Evolutionary conservation across 2,888 invertebrate genomes (phyloP).

Genomic region (Patella caerulea): DNA sequence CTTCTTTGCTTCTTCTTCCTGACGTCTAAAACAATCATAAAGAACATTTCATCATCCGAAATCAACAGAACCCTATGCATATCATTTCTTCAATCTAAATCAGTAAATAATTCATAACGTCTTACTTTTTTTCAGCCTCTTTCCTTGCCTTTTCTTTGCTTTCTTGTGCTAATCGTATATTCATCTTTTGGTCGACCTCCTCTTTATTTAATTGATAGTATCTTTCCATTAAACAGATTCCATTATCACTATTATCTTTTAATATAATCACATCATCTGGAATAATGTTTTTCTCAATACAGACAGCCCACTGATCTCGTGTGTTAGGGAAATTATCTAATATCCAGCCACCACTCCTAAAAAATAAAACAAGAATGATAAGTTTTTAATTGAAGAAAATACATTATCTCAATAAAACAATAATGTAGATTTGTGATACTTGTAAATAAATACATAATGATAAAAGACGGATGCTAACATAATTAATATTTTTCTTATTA

Average conservation of each 20-base stretch:
- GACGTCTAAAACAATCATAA: conserved; percentile 34
- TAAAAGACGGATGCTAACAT: not conserved
- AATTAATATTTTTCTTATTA: not conserved
- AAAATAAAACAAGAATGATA: conserved; percentile 2
- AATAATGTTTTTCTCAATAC: conserved; percentile 65
- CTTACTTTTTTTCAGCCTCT: conserved; percentile 63
- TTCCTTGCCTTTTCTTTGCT: conserved; percentile 47
- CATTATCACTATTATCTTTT: conserved; percentile 60
- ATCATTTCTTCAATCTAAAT: too few relatives aligned
- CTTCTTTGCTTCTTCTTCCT: conserved; percentile 48
- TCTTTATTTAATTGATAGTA: conserved; percentile 62
- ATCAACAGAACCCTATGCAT: too few relatives aligned
- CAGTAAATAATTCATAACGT: not conserved
- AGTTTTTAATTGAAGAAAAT: not conserved
- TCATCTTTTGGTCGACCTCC: conserved; percentile 58
- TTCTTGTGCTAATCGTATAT: conserved; percentile 54
- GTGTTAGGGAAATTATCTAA: conserved; percentile 70
- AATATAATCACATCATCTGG: conserved; percentile 70
- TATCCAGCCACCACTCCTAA: conserved; percentile 70
- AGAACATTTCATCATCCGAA: too few relatives aligned
- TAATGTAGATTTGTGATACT: not conserved
- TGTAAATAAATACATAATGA: not conserved
- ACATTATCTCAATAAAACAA: not conserved
- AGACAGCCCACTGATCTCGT: conserved; percentile 68
- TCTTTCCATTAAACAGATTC: conserved; percentile 59